A percentile compares a stretch with the other conserved stretches of the same genome.
These are phyloP conservation scores for Antechinus stuartii DNA, from an alignment of 2,113 vertebrate species.

Conservation along the genomic window DNA sequence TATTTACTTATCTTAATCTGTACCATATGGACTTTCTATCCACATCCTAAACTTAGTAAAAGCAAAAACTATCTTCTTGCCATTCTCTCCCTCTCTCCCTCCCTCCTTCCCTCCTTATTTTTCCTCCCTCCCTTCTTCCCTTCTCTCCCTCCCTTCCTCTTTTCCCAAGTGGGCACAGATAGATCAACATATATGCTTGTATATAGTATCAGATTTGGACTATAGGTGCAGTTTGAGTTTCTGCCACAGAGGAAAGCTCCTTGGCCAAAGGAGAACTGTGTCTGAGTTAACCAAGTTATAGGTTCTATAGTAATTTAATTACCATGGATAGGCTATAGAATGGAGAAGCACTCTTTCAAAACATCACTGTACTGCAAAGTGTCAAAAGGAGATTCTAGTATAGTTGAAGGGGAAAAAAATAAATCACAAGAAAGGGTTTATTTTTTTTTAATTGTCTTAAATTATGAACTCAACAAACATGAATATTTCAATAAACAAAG, in stretches of 20 bases:
- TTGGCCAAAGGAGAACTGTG: background rate
- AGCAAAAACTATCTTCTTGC: background rate
- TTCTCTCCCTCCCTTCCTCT: no score
- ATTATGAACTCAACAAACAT: background rate
- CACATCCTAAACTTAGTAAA: no score
- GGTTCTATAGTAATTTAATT: background rate
- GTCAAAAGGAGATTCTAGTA: background rate
- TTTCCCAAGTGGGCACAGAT: background rate
- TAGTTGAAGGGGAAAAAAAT: background rate
- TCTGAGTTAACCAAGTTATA: background rate
- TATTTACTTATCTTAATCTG: background rate
- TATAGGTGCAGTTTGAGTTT: background rate
- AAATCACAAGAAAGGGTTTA: background rate
- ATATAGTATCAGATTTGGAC: constrained; percentile 17
- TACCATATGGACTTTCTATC: background rate
- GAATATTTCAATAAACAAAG: background rate
- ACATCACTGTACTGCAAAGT: background rate
- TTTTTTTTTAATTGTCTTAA: background rate
- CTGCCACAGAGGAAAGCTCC: constrained; percentile 57
- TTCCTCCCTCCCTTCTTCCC: no score
- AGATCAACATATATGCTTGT: background rate
- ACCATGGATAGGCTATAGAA: background rate
- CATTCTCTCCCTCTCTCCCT: background rate
- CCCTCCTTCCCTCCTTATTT: background rate
- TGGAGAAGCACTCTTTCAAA: background rate